Base-by-base conservation (phyloP, 1,140 invertebrate genomes). In the Brachionus koreanus region DNA sequence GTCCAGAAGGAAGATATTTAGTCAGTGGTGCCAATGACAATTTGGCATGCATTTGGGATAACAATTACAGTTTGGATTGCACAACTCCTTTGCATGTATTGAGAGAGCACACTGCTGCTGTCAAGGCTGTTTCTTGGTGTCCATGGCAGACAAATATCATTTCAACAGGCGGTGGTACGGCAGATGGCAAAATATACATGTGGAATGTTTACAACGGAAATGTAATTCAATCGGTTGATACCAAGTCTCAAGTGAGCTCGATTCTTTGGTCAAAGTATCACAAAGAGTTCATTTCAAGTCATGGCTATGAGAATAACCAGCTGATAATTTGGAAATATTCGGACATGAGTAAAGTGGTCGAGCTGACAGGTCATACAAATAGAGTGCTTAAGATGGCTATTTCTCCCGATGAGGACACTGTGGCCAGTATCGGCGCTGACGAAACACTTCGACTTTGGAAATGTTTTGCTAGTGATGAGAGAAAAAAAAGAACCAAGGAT, bases 11-110 rank as follows among this genome's bases (percentile, higher is more conserved):
- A n/a, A 92, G 93, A 84, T 94, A 94, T 88, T 90, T 98, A 74
- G 96, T 95, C 7, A 95, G 94, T 84, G 97, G 97, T 57, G 96
- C 94, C 37, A 98, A 98, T 86, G 96, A 98, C 88, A 98, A 98
- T 87, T 88, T 93, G 82, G 90, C 98, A 0, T 93, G 96, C 88
- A 93, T 99, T 69, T 99, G 96, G 96, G 85, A 89, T 13, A 83
- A 85, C 13, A 83, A 84, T 83, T 37, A 67, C 65, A 83, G 83
- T 19, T 83, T 84, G 42, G 33, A 19, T n/a, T 67, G 75, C 19
- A 52, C 83, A 19, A 84, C 84, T 72, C 85, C 87, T 33, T 9
- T 87, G 6, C 84, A 87, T 65, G 85, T 84, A 33, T 87, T 88
- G 83, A 85, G 85, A 37, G 85, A 92, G 91, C 84, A 89, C 89